Conservation (phyloP, 2,888 invertebrate species). For the Pseudoips prasinana region DNA sequence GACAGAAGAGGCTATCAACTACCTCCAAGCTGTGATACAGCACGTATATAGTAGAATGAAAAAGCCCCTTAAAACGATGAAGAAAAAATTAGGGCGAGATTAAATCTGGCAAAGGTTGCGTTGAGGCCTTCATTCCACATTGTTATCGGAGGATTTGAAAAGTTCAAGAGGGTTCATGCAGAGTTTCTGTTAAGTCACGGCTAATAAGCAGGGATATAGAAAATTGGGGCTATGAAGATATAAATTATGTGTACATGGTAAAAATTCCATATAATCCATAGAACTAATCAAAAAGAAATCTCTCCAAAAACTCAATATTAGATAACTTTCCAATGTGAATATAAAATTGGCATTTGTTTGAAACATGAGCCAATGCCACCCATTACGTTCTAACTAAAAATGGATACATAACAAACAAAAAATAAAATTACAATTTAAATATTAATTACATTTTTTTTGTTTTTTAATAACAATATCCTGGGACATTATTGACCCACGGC, state of each 20-base stretch:
- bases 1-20: slow-evolving; percentile 43
- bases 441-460: too few relatives aligned
- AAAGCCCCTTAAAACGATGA: slow-evolving; percentile 30
- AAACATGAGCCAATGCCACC: too few relatives aligned
- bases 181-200: slow-evolving; percentile 23
- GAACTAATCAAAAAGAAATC: background rate
- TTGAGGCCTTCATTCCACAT: slow-evolving; percentile 35
- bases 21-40: slow-evolving; percentile 39
- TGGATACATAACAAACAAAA: too few relatives aligned
- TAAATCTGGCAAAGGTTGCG: slow-evolving; percentile 39
- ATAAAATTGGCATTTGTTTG: too few relatives aligned
- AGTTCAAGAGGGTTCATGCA: slow-evolving; percentile 34
- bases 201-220: slow-evolving; percentile 24
- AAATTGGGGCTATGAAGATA: slow-evolving; percentile 14
- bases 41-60: slow-evolving; percentile 35
- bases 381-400: too few relatives aligned
- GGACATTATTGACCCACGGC: too few relatives aligned
- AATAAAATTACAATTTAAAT: too few relatives aligned
- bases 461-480: too few relatives aligned
- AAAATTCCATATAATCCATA: slow-evolving; percentile 1
- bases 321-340: too few relatives aligned
- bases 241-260: slow-evolving; percentile 9
- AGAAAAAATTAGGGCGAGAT: slow-evolving; percentile 40
- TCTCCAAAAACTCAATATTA: too few relatives aligned
- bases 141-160: slow-evolving; percentile 38